phyloP scores from a whole-genome alignment of 2,797 vertebrate species.

The Poecilia gillii region DNA sequence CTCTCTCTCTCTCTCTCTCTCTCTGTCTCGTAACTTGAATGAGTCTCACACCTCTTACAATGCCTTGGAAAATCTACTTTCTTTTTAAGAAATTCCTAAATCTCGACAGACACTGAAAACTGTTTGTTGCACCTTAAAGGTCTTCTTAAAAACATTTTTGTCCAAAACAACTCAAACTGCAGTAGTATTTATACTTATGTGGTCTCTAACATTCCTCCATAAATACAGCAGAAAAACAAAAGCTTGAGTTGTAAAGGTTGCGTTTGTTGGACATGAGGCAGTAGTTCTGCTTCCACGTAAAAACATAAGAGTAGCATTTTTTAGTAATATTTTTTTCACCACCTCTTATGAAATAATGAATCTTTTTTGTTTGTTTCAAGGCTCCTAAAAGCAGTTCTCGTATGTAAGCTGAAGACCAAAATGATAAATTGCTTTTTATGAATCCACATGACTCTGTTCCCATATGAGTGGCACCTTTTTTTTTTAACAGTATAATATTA shows the following conservation, averaged over 20 bases:
- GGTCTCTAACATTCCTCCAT: background rate
- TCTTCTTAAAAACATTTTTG: too few relatives aligned
- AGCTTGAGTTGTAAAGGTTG: background rate
- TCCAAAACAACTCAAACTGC: too few relatives aligned
- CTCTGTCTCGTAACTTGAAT: background rate
- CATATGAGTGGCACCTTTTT: background rate
- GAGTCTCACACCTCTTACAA: background rate
- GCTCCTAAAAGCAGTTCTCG: background rate
- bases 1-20: background rate
- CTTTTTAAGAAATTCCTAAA: background rate
- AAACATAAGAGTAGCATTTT: background rate
- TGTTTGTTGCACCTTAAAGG: too few relatives aligned
- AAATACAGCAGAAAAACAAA: background rate
- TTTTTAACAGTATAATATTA: background rate
- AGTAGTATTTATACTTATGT: too few relatives aligned
- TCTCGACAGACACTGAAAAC: background rate
- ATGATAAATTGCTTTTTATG: slow-evolving; percentile 1
- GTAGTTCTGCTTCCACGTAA: background rate
- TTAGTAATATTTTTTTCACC: background rate
- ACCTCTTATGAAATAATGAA: background rate
- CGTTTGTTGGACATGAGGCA: background rate
- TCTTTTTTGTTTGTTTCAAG: background rate
- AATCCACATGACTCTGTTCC: background rate
- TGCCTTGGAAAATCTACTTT: background rate
- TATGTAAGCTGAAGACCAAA: background rate